Conservation (phyloP, 2,113 vertebrate species). For the Machaerirhynchus nigripectus region DNA sequence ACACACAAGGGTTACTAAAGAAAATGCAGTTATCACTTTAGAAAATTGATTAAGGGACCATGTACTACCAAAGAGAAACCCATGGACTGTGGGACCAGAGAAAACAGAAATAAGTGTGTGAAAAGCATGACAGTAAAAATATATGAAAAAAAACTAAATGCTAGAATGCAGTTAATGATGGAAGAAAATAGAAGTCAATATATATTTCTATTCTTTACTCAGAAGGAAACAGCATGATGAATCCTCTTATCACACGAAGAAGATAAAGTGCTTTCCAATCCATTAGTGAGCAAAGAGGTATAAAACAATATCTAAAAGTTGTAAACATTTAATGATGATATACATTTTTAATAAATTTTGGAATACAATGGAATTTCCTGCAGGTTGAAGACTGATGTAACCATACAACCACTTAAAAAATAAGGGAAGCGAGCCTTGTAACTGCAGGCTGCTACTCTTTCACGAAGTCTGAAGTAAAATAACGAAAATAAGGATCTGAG, state of each 20-base stretch:
- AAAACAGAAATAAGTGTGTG: neutral
- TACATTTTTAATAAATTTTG: neutral
- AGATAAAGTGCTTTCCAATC: neutral
- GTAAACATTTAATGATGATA: slow-evolving; percentile 3
- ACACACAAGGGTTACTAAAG: neutral
- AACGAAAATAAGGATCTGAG: neutral
- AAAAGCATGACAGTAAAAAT: neutral
- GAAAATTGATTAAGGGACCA: neutral
- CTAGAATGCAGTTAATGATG: neutral
- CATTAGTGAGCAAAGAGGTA: slow-evolving; percentile 2
- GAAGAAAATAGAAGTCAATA: neutral
- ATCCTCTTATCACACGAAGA: neutral
- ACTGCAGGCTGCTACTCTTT: neutral
- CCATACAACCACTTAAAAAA: neutral
- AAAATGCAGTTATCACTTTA: neutral
- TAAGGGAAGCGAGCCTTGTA: neutral
- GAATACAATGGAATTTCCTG: neutral
- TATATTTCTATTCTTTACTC: neutral
- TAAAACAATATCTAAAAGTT: neutral
- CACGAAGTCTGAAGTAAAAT: neutral
- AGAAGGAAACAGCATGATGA: neutral
- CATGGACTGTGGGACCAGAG: neutral
- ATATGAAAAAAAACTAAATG: neutral
- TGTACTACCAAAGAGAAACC: neutral
- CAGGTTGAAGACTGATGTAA: neutral